Base-by-base conservation (phyloP, 2,797 vertebrate genomes). In the Echeneis naucrates region DNA sequence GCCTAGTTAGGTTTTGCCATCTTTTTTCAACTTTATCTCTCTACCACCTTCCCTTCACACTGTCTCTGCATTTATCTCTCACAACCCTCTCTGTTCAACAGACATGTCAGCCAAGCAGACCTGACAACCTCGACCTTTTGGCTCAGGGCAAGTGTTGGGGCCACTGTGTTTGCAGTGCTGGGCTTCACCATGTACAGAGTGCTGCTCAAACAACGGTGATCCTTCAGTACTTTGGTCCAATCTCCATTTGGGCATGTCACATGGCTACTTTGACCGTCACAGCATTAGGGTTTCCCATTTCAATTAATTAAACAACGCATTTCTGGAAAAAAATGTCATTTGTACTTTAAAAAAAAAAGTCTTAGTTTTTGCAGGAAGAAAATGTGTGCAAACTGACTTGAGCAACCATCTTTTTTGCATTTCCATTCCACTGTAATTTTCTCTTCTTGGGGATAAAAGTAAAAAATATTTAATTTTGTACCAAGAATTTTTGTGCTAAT, bases 181-280 rank as follows among this genome's bases (percentile, higher is more conserved):
- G 97, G 98, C 69, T 96, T 99, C 50, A 96, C 96, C 72, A 95
- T 99, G 95, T 98, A 97, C 94, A 96, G 94, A 94, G 94, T 95
- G 38, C 93, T 99, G 73, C 80, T 97, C 82, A 97, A 95, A 87
- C 92, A 94, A 33, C 97, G 97, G 88, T 99, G 97, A 99, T 95
- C 51, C 54, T 45, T 26, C 0, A 14, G 23, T 67, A 53, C 11
- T 13, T 21, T 3, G 21, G 27, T 68, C 45, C 59, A 27, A 6
- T 55, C 44, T 16, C 57, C 67, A 30, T 57, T 32, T 32, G 23
- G 40, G 17, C 8, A 5, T 35, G 64, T 60, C 71, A 63, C 65
- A 47, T 13, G 26, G 32, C 56, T 63, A 21, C 48, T 66, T 68
- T 40, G 52, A 80, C 59, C 67, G 52, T 61, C 21, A 9, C n/a